Percentiles rank a stretch among this genome's conserved stretches.
Evolutionary conservation across 2,888 invertebrate species (phyloP).

Genomic region (Anoplius nigerrimus): DNA sequence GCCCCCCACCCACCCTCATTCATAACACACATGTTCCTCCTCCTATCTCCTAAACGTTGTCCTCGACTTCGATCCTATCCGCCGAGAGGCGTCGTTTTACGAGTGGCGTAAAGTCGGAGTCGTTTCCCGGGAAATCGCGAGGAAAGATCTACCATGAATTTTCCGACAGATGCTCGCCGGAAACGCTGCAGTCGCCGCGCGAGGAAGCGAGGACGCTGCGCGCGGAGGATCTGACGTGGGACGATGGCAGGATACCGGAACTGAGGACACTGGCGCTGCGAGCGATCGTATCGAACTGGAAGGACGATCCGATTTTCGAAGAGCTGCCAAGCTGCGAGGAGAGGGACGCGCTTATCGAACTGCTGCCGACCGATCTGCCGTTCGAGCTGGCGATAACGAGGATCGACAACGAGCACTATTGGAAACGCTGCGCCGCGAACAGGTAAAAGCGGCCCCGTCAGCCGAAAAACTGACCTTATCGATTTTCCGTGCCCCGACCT

Average conservation of each 20-base stretch:
- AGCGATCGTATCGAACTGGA: conserved; percentile 61
- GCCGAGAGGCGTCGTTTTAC: no score
- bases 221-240: conserved; percentile 65
- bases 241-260: conserved; percentile 55
- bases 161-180: conserved; percentile 61
- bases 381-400: conserved; percentile 73
- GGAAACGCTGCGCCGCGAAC: conserved; percentile 77
- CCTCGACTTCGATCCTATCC: no score
- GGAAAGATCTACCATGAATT: neutral
- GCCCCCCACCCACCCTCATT: no score
- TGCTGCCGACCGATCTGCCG: conserved; percentile 79
- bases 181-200: conserved; percentile 52
- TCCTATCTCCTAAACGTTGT: no score
- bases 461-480: no score
- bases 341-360: conserved; percentile 79
- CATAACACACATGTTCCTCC: no score
- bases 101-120: no score
- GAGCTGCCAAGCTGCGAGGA: conserved; percentile 78
- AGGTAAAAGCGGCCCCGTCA: conserved; percentile 57
- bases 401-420: conserved; percentile 79
- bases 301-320: conserved; percentile 77
- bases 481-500: no score
- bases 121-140: no score
- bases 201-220: conserved; percentile 58
- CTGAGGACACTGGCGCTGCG: conserved; percentile 60